phyloP scores from a whole-genome alignment of 2,797 vertebrate genomes.

The Tauraco hartlaubi region DNA sequence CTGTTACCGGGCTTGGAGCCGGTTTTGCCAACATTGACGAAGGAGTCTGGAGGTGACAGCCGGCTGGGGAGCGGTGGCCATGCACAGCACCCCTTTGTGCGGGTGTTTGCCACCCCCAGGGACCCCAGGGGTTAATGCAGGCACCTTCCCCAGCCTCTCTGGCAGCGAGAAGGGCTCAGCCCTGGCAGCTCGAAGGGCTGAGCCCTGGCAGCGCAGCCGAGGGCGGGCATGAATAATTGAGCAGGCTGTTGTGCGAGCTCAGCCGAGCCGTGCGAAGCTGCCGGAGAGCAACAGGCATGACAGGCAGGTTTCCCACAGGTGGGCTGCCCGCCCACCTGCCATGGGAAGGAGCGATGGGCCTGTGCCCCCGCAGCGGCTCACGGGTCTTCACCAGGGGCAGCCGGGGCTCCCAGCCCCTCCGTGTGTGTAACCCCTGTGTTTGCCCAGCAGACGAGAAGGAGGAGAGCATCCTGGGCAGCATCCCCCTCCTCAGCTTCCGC shows the following conservation, averaged over 20 bases:
- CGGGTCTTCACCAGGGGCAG: neutral
- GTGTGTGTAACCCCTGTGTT: fast-evolving
- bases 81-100: neutral
- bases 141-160: neutral
- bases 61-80: fast-evolving
- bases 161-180: conserved; percentile 12
- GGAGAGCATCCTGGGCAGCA: conserved; percentile 91
- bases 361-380: fast-evolving
- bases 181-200: neutral
- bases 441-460: conserved; percentile 90
- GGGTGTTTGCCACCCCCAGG: fast-evolving
- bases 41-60: neutral
- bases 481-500: conserved; percentile 93
- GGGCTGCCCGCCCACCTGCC: neutral
- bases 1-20: fast-evolving
- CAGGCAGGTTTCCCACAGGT: conserved; percentile 42
- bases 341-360: neutral
- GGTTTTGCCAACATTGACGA: neutral
- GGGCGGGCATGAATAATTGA: conserved; percentile 59
- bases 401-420: fast-evolving
- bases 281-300: conserved; percentile 42
- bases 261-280: neutral
- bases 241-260: neutral
- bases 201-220: neutral
- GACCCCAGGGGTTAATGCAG: neutral